Evolutionary conservation across 2,113 vertebrate genomes (phyloP).

Genomic region (Rhinichthys klamathensis): DNA sequence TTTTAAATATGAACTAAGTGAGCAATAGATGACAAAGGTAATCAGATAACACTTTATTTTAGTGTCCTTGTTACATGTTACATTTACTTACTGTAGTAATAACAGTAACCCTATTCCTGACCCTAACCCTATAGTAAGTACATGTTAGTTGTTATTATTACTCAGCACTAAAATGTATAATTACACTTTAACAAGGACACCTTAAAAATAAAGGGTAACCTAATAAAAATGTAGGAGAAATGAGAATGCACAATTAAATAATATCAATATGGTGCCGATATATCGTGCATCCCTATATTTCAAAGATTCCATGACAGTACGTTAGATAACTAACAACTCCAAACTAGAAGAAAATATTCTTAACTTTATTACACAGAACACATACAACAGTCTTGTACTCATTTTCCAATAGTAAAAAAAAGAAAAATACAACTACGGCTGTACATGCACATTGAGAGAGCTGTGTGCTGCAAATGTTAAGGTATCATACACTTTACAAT

Average conservation of each 20-base stretch:
- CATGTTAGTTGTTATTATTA: no score
- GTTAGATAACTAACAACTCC: conserved; percentile 39
- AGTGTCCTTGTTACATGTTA: no score
- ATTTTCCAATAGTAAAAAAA: conserved; percentile 85
- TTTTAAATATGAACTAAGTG: no score
- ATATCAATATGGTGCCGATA: background rate
- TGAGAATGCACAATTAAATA: background rate
- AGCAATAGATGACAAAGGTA: no score
- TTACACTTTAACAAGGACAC: background rate
- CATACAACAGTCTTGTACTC: conserved; percentile 87
- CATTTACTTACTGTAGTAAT: no score
- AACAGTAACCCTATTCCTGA: no score
- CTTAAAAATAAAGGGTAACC: background rate
- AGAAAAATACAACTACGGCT: conserved; percentile 82
- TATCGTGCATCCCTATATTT: background rate
- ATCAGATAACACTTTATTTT: no score
- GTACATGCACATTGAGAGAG: conserved; percentile 85
- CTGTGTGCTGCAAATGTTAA: conserved; percentile 79
- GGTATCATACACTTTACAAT: conserved; percentile 56
- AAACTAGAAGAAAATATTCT: conserved; percentile 80
- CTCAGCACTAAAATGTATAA: no score
- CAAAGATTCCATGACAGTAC: background rate
- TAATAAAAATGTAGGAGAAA: background rate
- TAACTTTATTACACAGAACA: conserved; percentile 90
- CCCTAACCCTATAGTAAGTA: no score